Percentiles rank a stretch among this genome's conserved stretches.
Evolutionary conservation across 2,113 vertebrate genomes (phyloP).

Genomic region (Pristiophorus japonicus): DNA sequence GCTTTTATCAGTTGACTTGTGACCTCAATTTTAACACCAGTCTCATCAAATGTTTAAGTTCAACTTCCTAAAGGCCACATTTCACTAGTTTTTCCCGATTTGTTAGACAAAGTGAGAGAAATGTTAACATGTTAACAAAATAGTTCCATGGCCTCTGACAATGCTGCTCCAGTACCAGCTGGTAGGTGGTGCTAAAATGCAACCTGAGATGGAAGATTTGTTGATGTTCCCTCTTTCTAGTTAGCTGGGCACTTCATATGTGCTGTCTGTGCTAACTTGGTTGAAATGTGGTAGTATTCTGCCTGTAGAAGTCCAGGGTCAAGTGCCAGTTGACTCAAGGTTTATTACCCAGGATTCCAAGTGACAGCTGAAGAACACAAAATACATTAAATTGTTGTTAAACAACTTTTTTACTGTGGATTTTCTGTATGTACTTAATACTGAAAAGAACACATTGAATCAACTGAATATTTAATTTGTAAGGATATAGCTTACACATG

Average conservation of each 20-base stretch:
- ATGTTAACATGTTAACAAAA: not conserved
- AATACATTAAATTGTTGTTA: not conserved
- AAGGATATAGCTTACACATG: not conserved
- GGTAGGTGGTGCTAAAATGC: not conserved
- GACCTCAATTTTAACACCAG: not conserved
- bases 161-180: not conserved
- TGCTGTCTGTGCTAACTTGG: not conserved
- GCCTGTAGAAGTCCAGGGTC: not conserved
- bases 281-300: not conserved
- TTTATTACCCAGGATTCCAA: not conserved
- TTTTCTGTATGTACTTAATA: not conserved
- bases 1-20: not conserved
- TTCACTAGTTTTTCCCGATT: not conserved
- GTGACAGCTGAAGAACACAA: not conserved
- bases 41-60: not conserved
- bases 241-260: not conserved
- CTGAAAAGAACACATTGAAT: not conserved
- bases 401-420: not conserved
- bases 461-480: not conserved
- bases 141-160: not conserved
- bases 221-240: not conserved
- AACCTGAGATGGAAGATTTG: not conserved
- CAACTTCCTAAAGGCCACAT: not conserved
- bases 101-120: not conserved
- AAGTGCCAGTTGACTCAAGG: not conserved